These are phyloP conservation scores for Dioctria rufipes DNA, from an alignment of 2,888 invertebrate genomes.

Conservation along the genomic window DNA sequence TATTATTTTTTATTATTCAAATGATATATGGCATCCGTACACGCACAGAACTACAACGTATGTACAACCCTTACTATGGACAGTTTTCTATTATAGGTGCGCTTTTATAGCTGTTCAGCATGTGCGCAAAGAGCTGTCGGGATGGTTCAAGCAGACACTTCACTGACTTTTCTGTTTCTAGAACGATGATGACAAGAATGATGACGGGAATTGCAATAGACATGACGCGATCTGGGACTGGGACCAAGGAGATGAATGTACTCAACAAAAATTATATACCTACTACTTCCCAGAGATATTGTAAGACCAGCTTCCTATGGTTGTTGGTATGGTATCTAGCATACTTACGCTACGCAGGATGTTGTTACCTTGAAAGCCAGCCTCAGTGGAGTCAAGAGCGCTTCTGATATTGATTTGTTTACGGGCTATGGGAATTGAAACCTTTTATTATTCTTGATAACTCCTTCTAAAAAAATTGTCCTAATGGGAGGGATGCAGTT, in stretches of 20 bases:
- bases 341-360: neutral
- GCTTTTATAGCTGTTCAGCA: neutral
- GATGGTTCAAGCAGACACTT: neutral
- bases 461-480: neutral
- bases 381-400: neutral
- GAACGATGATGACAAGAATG: slow-evolving; percentile 25
- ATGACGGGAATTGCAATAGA: slow-evolving; percentile 33
- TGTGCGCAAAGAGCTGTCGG: neutral
- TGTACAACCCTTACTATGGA: neutral
- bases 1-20: slow-evolving; percentile 24
- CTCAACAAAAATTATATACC: slow-evolving; percentile 29
- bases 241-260: slow-evolving; percentile 38
- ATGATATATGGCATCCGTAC: slow-evolving; percentile 46
- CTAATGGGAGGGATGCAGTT: neutral
- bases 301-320: slow-evolving; percentile 6
- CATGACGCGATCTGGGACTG: slow-evolving; percentile 22
- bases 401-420: slow-evolving; percentile 40
- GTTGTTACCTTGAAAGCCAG: neutral
- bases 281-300: slow-evolving; percentile 6
- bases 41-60: slow-evolving; percentile 4
- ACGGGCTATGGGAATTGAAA: slow-evolving; percentile 32
- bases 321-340: neutral
- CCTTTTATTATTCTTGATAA: slow-evolving; percentile 17
- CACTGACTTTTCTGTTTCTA: neutral
- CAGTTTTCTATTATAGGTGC: slow-evolving; percentile 22